These are phyloP conservation scores for Axea sp. DNA, from an alignment of 2,888 invertebrate genomes.

Conservation along the genomic window DNA sequence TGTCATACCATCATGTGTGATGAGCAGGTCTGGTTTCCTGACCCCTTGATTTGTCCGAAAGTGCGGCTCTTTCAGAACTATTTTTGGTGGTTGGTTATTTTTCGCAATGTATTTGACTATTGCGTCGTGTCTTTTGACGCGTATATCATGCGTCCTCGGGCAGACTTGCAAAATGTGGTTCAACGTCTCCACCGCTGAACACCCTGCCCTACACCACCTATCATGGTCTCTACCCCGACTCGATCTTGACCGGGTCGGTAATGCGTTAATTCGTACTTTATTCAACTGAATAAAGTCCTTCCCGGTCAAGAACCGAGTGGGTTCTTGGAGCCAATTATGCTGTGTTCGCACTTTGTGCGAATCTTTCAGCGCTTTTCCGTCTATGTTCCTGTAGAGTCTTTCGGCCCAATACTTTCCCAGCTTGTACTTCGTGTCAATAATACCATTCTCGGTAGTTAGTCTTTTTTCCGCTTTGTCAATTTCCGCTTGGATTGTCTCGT, in stretches of 20 bases:
- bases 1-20: background rate
- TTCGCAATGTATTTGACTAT: slow-evolving; percentile 44
- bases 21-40: slow-evolving; percentile 54
- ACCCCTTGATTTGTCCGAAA: slow-evolving; percentile 56
- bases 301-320: slow-evolving; percentile 66
- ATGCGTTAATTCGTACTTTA: slow-evolving; percentile 69
- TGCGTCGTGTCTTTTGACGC: slow-evolving; percentile 71
- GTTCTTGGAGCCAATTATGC: slow-evolving; percentile 17
- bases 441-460: background rate
- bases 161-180: slow-evolving; percentile 72
- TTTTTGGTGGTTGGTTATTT: background rate
- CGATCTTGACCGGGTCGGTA: slow-evolving; percentile 68
- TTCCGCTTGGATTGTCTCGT: background rate
- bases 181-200: slow-evolving; percentile 68
- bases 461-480: background rate
- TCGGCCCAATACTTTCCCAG: slow-evolving; percentile 15
- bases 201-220: slow-evolving; percentile 66
- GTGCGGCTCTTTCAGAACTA: slow-evolving; percentile 63
- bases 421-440: background rate
- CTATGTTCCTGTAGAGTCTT: slow-evolving; percentile 2
- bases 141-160: slow-evolving; percentile 70
- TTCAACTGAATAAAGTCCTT: slow-evolving; percentile 71
- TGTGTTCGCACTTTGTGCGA: background rate
- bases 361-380: slow-evolving; percentile 13
- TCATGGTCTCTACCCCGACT: slow-evolving; percentile 64